Evolutionary conservation across 2,113 vertebrate species (phyloP), one percentile per base, ranked within the genome.

Genomic region (Oreochromis tanganicae): DNA sequence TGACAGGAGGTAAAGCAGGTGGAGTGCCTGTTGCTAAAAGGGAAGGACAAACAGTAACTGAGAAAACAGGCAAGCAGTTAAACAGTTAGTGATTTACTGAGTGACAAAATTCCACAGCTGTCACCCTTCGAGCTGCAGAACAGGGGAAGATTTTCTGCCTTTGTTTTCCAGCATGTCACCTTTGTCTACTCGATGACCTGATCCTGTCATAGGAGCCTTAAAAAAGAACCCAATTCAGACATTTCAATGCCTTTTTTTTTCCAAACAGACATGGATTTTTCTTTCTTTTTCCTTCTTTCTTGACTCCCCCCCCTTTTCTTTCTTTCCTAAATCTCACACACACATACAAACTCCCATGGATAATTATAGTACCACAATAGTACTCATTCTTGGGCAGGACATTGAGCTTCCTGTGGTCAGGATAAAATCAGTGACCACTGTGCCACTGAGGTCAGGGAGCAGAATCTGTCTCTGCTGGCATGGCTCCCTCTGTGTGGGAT

Each of bases 321-420:
- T 55, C 4, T 87, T 12, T 83, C 21, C 24, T 50, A 32, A 75
- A 21, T 82, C 48, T 68, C 19, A 48, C n/a, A 80, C 10, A 46
- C 73, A 13, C 46, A 52, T 4, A 32, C 73, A 34, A 29, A 19
- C 73, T 78, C 63, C 86, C 68, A 85, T 27, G 34, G 7, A 87
- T 93, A 92, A 94, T 95, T 93, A 93, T 54, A 88, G 84, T 89
- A 85, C 61, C 84, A 87, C 82, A 82, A 71, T 84, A 86, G 83
- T 59, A 43, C 83, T 88, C 84, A 90, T 87, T 94, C 84, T 82
- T 87, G 73, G 87, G 88, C 87, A 63, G 91, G 88, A 92, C 81
- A 66, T 73, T 82, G 82, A 81, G 88, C 89, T 91, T 94, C 90
- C 90, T 91, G 89, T 92, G 90, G 94, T 93, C 56, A 83, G 86